Conservation (phyloP, 2,797 vertebrate species). For the Takifugu ocellatus region DNA sequence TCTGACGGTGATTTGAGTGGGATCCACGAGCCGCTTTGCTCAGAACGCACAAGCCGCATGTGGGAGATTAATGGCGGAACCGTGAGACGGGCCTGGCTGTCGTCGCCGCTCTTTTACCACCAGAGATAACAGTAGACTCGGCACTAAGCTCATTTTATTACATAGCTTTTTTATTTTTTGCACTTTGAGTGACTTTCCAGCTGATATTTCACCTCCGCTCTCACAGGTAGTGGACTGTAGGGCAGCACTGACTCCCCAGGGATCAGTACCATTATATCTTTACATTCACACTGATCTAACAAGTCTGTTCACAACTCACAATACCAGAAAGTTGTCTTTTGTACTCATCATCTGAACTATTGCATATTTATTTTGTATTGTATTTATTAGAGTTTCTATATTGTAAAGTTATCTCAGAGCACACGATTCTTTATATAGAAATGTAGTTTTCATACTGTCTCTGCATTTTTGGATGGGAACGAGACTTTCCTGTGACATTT, state of each 20-base stretch:
- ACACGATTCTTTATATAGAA: constrained; percentile 44
- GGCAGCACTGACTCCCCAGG: constrained; percentile 49
- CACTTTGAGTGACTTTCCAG: constrained; percentile 81
- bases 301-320: constrained; percentile 25
- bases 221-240: constrained; percentile 27
- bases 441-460: constrained; percentile 48
- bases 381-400: constrained; percentile 80
- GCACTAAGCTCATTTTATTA: constrained; percentile 80
- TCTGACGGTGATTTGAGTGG: too few relatives aligned
- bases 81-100: constrained; percentile 37
- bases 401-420: constrained; percentile 52
- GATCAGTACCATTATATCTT: constrained; percentile 11
- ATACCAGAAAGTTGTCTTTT: constrained; percentile 47
- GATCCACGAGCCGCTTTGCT: too few relatives aligned
- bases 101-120: constrained; percentile 67
- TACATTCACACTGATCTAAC: constrained; percentile 34
- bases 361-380: constrained; percentile 67
- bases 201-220: constrained; percentile 48
- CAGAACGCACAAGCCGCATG: background rate
- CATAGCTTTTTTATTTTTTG: constrained; percentile 42
- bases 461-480: constrained; percentile 25
- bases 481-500: constrained; percentile 29
- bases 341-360: constrained; percentile 68
- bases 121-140: constrained; percentile 45
- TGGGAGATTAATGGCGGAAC: constrained; percentile 33